Conservation (phyloP, 2,888 invertebrate genomes). For the Morpho helenor region DNA sequence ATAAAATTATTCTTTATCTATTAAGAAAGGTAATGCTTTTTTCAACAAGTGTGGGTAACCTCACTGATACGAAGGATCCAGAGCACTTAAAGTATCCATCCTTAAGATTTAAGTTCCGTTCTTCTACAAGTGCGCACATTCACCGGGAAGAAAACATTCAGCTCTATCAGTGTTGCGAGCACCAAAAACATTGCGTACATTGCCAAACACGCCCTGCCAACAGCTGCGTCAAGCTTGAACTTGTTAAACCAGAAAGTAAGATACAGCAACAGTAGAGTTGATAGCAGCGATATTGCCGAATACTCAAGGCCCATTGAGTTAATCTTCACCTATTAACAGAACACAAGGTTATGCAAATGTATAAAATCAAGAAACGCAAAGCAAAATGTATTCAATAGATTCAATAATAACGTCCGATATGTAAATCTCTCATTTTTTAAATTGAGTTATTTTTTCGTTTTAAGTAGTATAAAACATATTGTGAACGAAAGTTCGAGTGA, state of each 20-base stretch:
- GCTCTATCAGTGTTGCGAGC: constrained; percentile 93
- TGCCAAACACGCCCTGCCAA: constrained; percentile 90
- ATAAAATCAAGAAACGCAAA: constrained; percentile 9
- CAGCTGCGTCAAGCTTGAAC: constrained; percentile 91
- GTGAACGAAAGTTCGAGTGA: background rate
- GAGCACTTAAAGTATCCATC: constrained; percentile 12
- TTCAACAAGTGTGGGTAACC: constrained; percentile 15
- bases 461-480: too few species aligned
- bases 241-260: constrained; percentile 91
- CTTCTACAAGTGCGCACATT: constrained; percentile 91
- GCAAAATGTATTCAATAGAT: constrained; percentile 1
- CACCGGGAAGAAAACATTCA: constrained; percentile 95
- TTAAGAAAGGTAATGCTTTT: constrained; percentile 8
- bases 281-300: constrained; percentile 92
- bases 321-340: constrained; percentile 84
- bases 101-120: constrained; percentile 60
- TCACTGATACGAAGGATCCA: constrained; percentile 15
- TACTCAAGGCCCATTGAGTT: constrained; percentile 95
- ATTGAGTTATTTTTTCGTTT: too few species aligned
- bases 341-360: constrained; percentile 29
- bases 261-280: constrained; percentile 91
- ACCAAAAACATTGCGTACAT: constrained; percentile 94
- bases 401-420: constrained; percentile 11
- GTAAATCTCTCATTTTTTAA: constrained; percentile 12
- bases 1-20: background rate